Conservation (phyloP, 2,113 vertebrate genomes). For the Pampusana beccarii region DNA sequence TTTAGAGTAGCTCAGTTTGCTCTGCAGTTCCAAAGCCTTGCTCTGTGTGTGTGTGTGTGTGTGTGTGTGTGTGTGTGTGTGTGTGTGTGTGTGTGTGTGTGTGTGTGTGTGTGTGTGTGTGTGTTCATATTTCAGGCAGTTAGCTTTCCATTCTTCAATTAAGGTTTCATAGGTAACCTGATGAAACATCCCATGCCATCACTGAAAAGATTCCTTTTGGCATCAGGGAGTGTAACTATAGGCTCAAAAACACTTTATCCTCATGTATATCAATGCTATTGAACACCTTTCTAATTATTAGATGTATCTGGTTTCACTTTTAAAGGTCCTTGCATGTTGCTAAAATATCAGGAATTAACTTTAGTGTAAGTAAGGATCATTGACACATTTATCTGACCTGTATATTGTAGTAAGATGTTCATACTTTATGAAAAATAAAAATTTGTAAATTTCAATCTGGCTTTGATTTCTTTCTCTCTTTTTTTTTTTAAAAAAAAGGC, state of each 20-base stretch:
- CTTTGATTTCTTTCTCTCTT: neutral
- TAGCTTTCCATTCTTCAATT: neutral
- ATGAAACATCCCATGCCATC: neutral
- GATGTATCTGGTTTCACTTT: neutral
- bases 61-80: too few relatives aligned
- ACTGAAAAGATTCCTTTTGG: neutral
- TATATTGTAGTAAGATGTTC: neutral
- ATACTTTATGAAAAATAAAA: neutral
- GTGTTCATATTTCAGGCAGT: neutral
- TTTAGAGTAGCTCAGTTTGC: neutral
- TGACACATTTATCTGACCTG: neutral
- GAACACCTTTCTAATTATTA: neutral
- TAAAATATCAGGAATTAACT: neutral
- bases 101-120: too few relatives aligned
- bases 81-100: too few relatives aligned
- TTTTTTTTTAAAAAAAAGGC: neutral
- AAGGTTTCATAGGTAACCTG: neutral
- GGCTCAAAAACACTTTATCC: neutral
- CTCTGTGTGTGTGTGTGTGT: fast-evolving
- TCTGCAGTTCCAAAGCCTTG: neutral
- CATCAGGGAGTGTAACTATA: neutral
- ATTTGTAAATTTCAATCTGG: neutral
- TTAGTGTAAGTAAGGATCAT: neutral
- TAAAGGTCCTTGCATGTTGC: neutral
- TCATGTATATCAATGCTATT: neutral